Evolutionary conservation across 2,797 vertebrate genomes (phyloP).

Genomic region (Adrianichthys oophorus): DNA sequence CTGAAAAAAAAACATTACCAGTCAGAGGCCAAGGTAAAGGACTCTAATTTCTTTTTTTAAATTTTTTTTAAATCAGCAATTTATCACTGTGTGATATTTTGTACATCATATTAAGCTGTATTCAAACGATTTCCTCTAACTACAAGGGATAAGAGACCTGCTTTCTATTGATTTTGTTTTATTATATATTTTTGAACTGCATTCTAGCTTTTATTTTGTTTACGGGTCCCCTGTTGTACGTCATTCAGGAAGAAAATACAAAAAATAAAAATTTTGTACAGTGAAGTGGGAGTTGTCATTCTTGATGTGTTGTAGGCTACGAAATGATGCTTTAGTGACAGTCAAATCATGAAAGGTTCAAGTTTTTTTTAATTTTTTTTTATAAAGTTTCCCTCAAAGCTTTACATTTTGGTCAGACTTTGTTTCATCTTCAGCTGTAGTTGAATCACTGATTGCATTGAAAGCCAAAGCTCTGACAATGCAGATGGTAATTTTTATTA

Average conservation of each 20-base stretch:
- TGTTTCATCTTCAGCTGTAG: no score
- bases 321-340: no score
- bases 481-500: no score
- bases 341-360: no score
- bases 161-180: slow-evolving; percentile 80
- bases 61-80: slow-evolving; percentile 77
- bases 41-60: slow-evolving; percentile 76
- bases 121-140: slow-evolving; percentile 80
- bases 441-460: no score
- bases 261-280: slow-evolving; percentile 82
- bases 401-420: no score
- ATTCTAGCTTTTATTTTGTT: slow-evolving; percentile 80
- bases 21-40: slow-evolving; percentile 80
- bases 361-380: no score
- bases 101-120: slow-evolving; percentile 84
- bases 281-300: slow-evolving; percentile 51
- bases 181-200: slow-evolving; percentile 80
- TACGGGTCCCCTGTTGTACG: slow-evolving; percentile 80
- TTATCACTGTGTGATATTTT: slow-evolving; percentile 96
- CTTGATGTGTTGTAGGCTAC: not conserved
- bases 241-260: slow-evolving; percentile 77
- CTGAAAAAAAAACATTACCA: slow-evolving; percentile 54
- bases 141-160: slow-evolving; percentile 80
- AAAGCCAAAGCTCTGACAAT: no score
- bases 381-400: no score